phyloP scores from a whole-genome alignment of 64 coral and sea anemone species.

The Stichodactyla mertensii region DNA sequence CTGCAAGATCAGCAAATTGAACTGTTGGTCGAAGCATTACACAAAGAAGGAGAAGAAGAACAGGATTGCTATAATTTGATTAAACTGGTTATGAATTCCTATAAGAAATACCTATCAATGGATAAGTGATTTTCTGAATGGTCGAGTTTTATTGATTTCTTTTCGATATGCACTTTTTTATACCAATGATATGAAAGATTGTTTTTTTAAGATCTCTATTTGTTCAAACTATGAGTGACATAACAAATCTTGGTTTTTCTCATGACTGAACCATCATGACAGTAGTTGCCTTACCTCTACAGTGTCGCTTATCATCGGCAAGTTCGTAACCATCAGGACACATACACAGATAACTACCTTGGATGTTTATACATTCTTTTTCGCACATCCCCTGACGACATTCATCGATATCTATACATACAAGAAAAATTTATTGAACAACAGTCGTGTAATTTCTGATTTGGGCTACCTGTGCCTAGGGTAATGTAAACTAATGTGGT shows the following conservation, averaged over 20 bases:
- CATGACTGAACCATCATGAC: no score
- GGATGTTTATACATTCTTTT: conserved; percentile 50
- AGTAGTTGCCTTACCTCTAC: conserved; percentile 39
- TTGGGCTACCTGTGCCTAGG: no score
- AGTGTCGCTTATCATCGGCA: conserved; percentile 49
- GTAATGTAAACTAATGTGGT: no score
- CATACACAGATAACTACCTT: conserved; percentile 65
- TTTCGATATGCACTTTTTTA: no score
- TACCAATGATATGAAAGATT: no score
- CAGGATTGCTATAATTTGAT: conserved; percentile 9
- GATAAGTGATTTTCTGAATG: no score
- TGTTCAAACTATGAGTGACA: no score
- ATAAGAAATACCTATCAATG: neutral
- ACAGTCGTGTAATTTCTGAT: no score
- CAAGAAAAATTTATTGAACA: neutral
- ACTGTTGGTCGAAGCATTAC: neutral
- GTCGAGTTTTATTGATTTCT: no score
- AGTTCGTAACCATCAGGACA: conserved; percentile 73
- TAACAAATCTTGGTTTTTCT: no score
- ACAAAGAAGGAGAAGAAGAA: conserved; percentile 8
- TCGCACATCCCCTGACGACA: conserved; percentile 57
- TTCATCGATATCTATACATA: conserved; percentile 66
- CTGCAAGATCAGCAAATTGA: conserved; percentile 14
- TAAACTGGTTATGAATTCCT: neutral
- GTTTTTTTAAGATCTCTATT: no score